A percentile compares a stretch with the other conserved stretches of the same genome.
These are phyloP conservation scores for Dendrocincla fuliginosa DNA, from an alignment of 2,797 vertebrate species.

Conservation along the genomic window DNA sequence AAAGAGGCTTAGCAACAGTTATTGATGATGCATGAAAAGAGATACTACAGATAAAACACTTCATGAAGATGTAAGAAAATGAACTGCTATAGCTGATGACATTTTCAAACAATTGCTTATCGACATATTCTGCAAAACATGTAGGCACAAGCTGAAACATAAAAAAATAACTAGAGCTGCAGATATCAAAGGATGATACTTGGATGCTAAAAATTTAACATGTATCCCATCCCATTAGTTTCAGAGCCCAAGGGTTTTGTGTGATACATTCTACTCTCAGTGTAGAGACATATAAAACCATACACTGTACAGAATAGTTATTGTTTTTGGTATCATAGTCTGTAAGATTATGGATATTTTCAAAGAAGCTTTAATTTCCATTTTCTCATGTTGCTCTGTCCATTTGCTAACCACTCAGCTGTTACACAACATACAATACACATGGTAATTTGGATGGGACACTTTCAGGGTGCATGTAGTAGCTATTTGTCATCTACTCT, in stretches of 20 bases:
- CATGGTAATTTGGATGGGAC: not conserved
- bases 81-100: not conserved
- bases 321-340: not conserved
- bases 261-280: not conserved
- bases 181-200: not conserved
- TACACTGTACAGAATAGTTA: not conserved
- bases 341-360: not conserved
- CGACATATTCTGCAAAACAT: not conserved
- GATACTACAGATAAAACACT: constrained; percentile 19
- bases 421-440: not conserved
- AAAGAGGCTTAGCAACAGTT: constrained; percentile 34
- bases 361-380: not conserved
- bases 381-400: not conserved
- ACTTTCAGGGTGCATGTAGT: not conserved
- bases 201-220: not conserved
- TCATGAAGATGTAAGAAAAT: constrained; percentile 10
- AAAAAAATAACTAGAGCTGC: not conserved
- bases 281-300: not conserved
- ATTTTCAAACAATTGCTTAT: not conserved
- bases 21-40: constrained; percentile 18
- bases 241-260: not conserved
- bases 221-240: not conserved
- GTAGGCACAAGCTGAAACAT: not conserved
- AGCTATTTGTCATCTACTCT: not conserved
- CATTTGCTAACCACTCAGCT: not conserved